phyloP scores from a whole-genome alignment of 2,888 invertebrate species.

The Smittia sp. region DNA sequence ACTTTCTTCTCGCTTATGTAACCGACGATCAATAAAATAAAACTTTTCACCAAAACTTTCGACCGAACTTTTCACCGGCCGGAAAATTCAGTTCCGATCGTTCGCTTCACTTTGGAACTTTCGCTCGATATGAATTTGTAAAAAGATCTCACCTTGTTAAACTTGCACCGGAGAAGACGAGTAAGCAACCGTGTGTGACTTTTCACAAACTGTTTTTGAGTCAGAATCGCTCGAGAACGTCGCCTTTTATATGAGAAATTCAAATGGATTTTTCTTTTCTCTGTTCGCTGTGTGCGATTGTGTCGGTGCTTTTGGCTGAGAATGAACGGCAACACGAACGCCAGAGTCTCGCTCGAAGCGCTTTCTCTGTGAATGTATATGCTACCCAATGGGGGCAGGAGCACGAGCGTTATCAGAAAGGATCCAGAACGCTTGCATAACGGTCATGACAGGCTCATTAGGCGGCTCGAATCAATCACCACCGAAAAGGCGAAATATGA shows the following conservation, averaged over 20 bases:
- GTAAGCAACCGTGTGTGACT: conserved; percentile 38
- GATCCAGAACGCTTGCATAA: background rate
- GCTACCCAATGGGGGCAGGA: background rate
- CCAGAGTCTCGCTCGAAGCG: background rate
- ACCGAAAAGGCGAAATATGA: too few relatives aligned
- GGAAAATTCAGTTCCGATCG: background rate
- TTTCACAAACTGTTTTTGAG: conserved; percentile 41
- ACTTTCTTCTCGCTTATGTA: background rate
- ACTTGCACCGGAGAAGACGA: conserved; percentile 32
- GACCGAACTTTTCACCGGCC: background rate
- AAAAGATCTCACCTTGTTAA: conserved; percentile 32
- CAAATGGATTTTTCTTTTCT: conserved; percentile 28
- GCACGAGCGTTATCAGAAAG: background rate
- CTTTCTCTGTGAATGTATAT: background rate
- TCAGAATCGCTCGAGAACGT: conserved; percentile 39
- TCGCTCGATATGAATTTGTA: background rate
- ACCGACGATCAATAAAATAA: background rate
- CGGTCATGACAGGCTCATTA: background rate
- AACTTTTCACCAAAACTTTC: background rate
- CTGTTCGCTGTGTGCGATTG: background rate
- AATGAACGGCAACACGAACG: background rate
- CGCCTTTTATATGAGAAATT: conserved; percentile 39
- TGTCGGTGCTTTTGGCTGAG: background rate
- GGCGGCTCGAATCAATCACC: too few relatives aligned
- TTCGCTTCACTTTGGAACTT: background rate